phyloP scores from a whole-genome alignment of 2,797 vertebrate genomes.

The Cheracebus regulus region DNA sequence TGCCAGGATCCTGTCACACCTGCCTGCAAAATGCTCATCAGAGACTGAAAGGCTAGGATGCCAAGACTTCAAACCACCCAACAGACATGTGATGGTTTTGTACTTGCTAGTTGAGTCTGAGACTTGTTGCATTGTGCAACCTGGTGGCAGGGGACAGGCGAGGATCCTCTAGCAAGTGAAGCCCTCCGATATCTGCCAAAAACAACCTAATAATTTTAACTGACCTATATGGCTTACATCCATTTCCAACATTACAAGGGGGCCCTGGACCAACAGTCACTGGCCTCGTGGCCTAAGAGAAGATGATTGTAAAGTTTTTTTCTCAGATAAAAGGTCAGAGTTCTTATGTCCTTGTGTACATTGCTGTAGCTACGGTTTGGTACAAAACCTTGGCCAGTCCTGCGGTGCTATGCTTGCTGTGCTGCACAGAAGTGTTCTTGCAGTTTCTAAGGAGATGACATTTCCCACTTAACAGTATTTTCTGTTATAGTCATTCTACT shows the following conservation, averaged over 20 bases:
- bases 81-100: not conserved
- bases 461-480: not conserved
- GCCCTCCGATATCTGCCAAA: not conserved
- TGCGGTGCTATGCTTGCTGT: not conserved
- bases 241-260: not conserved
- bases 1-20: not conserved
- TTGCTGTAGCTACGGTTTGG: not conserved
- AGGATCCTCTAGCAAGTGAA: not conserved
- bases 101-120: not conserved
- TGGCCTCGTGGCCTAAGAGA: not conserved
- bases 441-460: not conserved
- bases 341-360: not conserved
- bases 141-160: fast-evolving
- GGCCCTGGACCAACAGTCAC: not conserved
- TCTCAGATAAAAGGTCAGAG: not conserved
- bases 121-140: not conserved
- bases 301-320: not conserved
- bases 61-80: not conserved
- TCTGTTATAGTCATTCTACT: not conserved
- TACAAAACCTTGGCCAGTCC: not conserved
- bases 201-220: not conserved
- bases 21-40: not conserved
- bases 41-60: not conserved
- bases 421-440: not conserved
- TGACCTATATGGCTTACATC: not conserved